Conservation (phyloP, 1,140 invertebrate species). For the Zaprionus africanus region DNA sequence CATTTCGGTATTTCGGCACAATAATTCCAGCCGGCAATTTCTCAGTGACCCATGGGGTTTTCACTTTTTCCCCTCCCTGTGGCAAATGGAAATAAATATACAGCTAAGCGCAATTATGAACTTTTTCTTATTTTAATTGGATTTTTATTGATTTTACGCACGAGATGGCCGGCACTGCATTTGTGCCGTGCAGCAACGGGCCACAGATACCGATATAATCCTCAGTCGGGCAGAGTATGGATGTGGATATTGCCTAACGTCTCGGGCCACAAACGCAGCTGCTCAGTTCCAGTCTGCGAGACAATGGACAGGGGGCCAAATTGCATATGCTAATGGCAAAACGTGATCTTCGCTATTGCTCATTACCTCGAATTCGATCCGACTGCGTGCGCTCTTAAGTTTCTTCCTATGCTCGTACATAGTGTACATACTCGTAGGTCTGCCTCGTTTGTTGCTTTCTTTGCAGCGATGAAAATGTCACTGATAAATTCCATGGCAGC, state of each 20-base stretch:
- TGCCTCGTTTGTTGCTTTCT: constrained; percentile 1
- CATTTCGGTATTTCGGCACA: constrained; percentile 53
- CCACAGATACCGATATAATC: constrained; percentile 33
- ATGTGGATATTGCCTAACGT: constrained; percentile 53
- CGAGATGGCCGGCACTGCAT: constrained; percentile 56
- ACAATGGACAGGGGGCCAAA: constrained; percentile 57
- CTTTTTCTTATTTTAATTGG: constrained; percentile 80
- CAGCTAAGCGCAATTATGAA: constrained; percentile 66
- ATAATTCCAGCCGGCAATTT: constrained; percentile 63
- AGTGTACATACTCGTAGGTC: constrained; percentile 1
- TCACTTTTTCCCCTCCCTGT: background rate
- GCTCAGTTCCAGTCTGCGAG: constrained; percentile 26
- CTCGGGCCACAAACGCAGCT: constrained; percentile 48
- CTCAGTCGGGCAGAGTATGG: constrained; percentile 26
- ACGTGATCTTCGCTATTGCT: constrained; percentile 72
- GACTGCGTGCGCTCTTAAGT: constrained; percentile 44
- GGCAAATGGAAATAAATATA: background rate
- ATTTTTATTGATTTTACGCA: constrained; percentile 82
- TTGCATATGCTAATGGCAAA: constrained; percentile 73
- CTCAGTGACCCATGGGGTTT: constrained; percentile 55
- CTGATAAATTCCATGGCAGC: constrained; percentile 46
- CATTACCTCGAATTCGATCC: constrained; percentile 69
- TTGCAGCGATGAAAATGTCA: constrained; percentile 44
- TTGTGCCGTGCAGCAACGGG: background rate
- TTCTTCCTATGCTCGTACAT: constrained; percentile 1